Evolutionary conservation across 1,140 invertebrate genomes (phyloP).

Genomic region (Anthonomus grandis): DNA sequence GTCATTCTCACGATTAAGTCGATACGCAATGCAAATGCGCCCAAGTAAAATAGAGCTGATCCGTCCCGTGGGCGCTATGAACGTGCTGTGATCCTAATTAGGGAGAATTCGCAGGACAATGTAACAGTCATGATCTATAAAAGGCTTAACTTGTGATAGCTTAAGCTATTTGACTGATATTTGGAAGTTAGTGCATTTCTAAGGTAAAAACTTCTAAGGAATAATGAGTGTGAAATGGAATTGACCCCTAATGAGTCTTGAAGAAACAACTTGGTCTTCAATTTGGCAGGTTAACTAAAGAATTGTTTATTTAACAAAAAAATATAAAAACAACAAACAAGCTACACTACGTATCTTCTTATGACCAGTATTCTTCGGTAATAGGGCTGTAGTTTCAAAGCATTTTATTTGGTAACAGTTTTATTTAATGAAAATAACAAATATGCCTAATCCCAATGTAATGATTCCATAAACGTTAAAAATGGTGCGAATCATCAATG

Average conservation of each 20-base stretch:
- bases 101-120: constrained; percentile 10
- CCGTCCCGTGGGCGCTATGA: constrained; percentile 20
- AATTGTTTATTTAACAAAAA: too few relatives aligned
- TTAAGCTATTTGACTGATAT: too few relatives aligned
- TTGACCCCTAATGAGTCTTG: neutral
- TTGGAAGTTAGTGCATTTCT: too few relatives aligned
- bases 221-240: neutral
- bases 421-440: neutral
- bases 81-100: constrained; percentile 19
- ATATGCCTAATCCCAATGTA: neutral
- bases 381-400: neutral
- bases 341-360: too few relatives aligned
- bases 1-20: constrained; percentile 19
- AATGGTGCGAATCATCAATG: neutral
- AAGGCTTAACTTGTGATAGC: too few relatives aligned
- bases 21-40: constrained; percentile 22
- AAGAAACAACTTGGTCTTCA: neutral
- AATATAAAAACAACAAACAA: too few relatives aligned
- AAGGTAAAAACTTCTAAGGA: neutral
- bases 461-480: neutral
- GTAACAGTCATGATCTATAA: too few relatives aligned
- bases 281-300: neutral
- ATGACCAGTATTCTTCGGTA: neutral
- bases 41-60: constrained; percentile 18
- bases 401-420: neutral